phyloP scores from a whole-genome alignment of 2,113 vertebrate species.

The Erythrocercus mccallii region DNA sequence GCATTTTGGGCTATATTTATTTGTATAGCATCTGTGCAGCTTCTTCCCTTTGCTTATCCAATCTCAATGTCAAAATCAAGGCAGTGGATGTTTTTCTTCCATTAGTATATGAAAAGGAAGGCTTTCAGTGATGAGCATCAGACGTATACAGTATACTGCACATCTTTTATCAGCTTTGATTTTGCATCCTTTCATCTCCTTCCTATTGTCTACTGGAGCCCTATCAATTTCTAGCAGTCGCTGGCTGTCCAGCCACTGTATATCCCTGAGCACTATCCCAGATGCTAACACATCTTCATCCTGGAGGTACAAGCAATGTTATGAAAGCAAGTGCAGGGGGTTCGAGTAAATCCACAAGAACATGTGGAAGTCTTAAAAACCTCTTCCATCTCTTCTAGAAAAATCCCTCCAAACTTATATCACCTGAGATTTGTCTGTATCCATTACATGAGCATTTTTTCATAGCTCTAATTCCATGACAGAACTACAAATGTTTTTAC shows the following conservation, averaged over 20 bases:
- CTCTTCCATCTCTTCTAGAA: background rate
- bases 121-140: background rate
- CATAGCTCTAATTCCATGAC: background rate
- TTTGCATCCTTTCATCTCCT: background rate
- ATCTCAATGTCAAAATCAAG: background rate
- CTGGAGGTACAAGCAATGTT: background rate
- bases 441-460: background rate
- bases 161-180: background rate
- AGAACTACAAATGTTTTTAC: background rate
- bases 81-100: background rate
- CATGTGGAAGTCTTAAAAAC: background rate
- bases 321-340: background rate
- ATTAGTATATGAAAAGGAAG: background rate
- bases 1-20: background rate
- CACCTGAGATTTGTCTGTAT: background rate
- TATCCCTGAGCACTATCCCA: background rate
- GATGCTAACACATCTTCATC: accelerated
- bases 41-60: background rate
- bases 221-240: background rate
- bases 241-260: background rate
- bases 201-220: background rate
- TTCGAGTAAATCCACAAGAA: background rate
- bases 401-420: background rate
- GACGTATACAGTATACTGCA: accelerated
- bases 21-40: background rate